These are phyloP conservation scores for Congeria kusceri DNA, from an alignment of 2,888 invertebrate species.

Conservation along the genomic window DNA sequence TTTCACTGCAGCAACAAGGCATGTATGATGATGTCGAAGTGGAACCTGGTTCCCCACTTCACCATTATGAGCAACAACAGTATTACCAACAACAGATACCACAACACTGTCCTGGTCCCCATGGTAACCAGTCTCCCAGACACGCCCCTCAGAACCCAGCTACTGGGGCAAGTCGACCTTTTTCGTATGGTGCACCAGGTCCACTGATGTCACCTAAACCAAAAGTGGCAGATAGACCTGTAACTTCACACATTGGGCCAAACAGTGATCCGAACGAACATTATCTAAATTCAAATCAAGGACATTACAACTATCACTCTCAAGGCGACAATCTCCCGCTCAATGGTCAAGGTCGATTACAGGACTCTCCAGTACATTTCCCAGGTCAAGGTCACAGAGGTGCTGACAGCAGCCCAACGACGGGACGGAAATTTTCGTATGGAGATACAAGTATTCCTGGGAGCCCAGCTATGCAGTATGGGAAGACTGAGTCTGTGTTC, in stretches of 20 bases:
- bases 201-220: constrained; percentile 51
- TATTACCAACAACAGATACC: constrained; percentile 39
- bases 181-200: constrained; percentile 68
- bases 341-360: constrained; percentile 39
- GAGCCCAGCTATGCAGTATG: constrained; percentile 58
- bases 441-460: constrained; percentile 24
- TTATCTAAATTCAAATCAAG: too few relatives aligned
- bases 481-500: constrained; percentile 60
- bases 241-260: background rate
- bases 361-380: background rate
- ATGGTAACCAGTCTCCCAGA: constrained; percentile 42
- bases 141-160: constrained; percentile 58
- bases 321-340: constrained; percentile 14
- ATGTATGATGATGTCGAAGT: constrained; percentile 54
- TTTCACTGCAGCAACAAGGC: constrained; percentile 1
- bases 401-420: constrained; percentile 14
- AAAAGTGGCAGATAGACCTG: constrained; percentile 23
- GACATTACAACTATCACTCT: constrained; percentile 7
- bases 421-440: constrained; percentile 38
- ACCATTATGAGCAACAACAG: constrained; percentile 37
- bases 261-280: constrained; percentile 8
- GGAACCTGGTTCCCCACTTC: constrained; percentile 18
- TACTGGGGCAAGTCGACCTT: constrained; percentile 60
- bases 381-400: background rate
- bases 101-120: constrained; percentile 20